Evolutionary conservation across 2,797 vertebrate genomes (phyloP), one percentile per base, ranked within the genome.

Genomic region (Linurgus olivaceus): DNA sequence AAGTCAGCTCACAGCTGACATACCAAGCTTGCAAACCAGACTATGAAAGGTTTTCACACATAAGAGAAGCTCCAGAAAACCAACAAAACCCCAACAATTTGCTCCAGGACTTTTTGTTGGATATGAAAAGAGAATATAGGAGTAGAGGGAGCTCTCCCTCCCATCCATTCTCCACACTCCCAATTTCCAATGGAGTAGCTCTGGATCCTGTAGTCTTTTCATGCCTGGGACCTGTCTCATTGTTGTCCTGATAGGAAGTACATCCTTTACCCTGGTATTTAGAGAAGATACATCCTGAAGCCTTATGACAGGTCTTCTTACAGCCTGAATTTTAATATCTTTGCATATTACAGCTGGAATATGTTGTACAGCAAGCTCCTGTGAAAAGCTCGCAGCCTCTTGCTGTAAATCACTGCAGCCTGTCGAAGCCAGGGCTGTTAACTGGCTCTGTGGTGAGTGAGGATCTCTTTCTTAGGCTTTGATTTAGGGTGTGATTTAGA

Each of bases 401-500:
- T 33, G 33, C 85, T 84, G 70, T 86, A 95, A 94, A 96, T 96
- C 93, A 93, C 28, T 12, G 2, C 67, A 94, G 73, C 33, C 58
- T 70, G 54, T 65, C 0, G 1, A 87, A 90, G 75, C 57, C 81
- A 83, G 57, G 80, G 61, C 72, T 91, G 75, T 47, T 87, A 65
- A 77, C 84, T 54, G 72, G 89, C 72, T 76, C 86, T 19, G 7
- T 57, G 44, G 81, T 75, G 81, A 95, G 78, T 9, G 54, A 92
- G 40, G 89, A 96, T 91, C 91, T 84, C 91, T 94, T 86, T 72
- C 87, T 86, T 88, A 90, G 44, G 62, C 44, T 81, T 96, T 94
- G 91, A 96, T 91, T 96, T 95, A 89, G 59, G 66, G 73, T 0
- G 8, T 91, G 87, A 96, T 90, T 88, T 95, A 95, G 85, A 95